These are phyloP conservation scores for Porites rus DNA, from an alignment of 92 coral and sea anemone genomes.

Conservation along the genomic window DNA sequence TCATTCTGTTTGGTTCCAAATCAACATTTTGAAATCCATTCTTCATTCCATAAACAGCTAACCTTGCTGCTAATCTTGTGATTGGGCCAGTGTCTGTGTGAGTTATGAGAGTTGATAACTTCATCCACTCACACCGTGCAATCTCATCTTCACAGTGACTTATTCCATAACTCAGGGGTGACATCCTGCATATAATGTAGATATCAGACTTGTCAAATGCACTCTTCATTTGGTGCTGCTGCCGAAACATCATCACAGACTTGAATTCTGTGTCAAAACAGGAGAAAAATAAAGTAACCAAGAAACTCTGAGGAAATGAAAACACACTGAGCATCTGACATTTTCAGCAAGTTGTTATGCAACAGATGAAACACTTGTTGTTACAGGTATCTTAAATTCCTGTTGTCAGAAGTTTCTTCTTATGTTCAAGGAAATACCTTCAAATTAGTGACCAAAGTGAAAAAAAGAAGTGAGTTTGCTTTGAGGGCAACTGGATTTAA, in stretches of 20 bases:
- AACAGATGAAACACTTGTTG: not conserved
- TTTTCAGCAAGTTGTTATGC: not conserved
- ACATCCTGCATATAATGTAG: slow-evolving; percentile 81
- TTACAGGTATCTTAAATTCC: not conserved
- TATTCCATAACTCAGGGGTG: slow-evolving; percentile 69
- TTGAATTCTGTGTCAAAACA: slow-evolving; percentile 72
- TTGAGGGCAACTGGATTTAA: too few relatives aligned
- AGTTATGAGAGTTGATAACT: slow-evolving; percentile 59
- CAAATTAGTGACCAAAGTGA: too few relatives aligned
- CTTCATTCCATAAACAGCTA: slow-evolving; percentile 73
- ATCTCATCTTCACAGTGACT: slow-evolving; percentile 82
- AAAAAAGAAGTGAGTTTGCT: too few relatives aligned
- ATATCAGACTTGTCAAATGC: slow-evolving; percentile 88
- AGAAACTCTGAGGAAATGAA: not conserved
- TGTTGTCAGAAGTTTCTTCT: not conserved
- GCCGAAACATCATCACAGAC: slow-evolving; percentile 81
- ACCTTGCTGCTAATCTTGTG: slow-evolving; percentile 74
- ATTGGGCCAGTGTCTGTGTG: slow-evolving; percentile 81
- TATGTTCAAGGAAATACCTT: too few relatives aligned
- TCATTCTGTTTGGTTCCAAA: slow-evolving; percentile 65
- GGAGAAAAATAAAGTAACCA: not conserved
- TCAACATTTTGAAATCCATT: slow-evolving; percentile 89
- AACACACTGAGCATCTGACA: not conserved
- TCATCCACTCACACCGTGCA: slow-evolving; percentile 84
- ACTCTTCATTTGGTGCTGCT: slow-evolving; percentile 81